These are phyloP conservation scores for Taphrorychus bicolor DNA, from an alignment of 2,888 invertebrate genomes.

Conservation along the genomic window DNA sequence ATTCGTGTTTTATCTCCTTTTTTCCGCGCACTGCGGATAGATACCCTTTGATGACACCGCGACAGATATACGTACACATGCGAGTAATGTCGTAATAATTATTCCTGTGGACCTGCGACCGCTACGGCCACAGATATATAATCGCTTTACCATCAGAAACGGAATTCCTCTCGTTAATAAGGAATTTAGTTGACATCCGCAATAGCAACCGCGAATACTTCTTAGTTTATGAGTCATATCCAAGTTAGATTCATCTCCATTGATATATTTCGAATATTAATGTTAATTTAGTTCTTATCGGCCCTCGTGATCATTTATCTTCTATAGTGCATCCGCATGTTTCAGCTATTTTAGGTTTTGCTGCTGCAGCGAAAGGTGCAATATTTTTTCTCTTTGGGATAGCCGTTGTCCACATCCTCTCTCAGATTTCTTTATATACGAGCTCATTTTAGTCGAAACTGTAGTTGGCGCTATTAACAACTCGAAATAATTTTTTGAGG, in stretches of 20 bases:
- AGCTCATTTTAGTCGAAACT: too few species aligned
- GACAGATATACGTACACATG: not conserved
- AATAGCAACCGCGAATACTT: not conserved
- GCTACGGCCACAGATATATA: not conserved
- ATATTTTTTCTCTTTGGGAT: not conserved
- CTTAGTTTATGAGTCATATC: not conserved
- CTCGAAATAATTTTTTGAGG: too few species aligned
- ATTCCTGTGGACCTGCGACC: too few species aligned
- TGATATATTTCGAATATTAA: not conserved
- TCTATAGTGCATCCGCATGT: not conserved
- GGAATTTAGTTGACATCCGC: constrained; percentile 2
- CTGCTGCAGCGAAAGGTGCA: not conserved
- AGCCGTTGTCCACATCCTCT: not conserved
- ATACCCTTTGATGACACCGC: not conserved
- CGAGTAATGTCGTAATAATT: not conserved
- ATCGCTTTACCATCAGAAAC: not conserved
- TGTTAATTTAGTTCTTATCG: not conserved
- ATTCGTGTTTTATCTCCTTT: constrained; percentile 47
- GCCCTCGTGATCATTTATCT: not conserved
- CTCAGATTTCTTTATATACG: not conserved
- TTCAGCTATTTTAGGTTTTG: not conserved
- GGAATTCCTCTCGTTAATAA: constrained; percentile 1
- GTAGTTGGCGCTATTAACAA: too few species aligned
- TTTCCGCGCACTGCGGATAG: constrained; percentile 16
- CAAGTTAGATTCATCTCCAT: not conserved